Conservation (phyloP, 1,140 invertebrate genomes). For the Ceratina japonica region DNA sequence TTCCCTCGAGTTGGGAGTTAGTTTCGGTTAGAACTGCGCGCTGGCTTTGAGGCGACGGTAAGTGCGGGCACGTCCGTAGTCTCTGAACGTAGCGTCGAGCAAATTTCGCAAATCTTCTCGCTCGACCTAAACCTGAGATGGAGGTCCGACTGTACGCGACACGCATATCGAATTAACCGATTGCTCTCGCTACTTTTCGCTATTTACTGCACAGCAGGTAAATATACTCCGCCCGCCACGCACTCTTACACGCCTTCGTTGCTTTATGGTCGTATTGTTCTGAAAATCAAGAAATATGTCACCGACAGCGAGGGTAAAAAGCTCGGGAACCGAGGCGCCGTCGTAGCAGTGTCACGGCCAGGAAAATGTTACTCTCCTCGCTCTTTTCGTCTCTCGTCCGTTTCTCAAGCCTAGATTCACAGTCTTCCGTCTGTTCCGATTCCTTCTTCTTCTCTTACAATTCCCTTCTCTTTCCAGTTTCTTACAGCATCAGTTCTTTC, state of each 20-base stretch:
- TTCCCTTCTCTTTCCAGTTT: not conserved
- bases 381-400: slow-evolving; percentile 39
- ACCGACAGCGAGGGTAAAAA: slow-evolving; percentile 76
- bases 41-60: not conserved
- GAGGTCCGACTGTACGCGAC: slow-evolving; percentile 54
- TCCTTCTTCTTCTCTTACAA: not conserved
- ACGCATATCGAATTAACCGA: slow-evolving; percentile 68
- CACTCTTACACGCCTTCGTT: slow-evolving; percentile 63
- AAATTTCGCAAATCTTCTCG: slow-evolving; percentile 23
- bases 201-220: slow-evolving; percentile 55
- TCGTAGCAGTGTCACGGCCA: slow-evolving; percentile 73
- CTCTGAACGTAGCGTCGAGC: not conserved
- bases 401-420: slow-evolving; percentile 34
- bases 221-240: slow-evolving; percentile 54
- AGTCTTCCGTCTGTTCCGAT: slow-evolving; percentile 25
- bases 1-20: no score
- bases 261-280: slow-evolving; percentile 77
- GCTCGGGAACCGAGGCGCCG: slow-evolving; percentile 66
- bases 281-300: slow-evolving; percentile 79
- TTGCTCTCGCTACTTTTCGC: slow-evolving; percentile 39
- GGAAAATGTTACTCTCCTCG: slow-evolving; percentile 71
- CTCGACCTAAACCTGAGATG: slow-evolving; percentile 13
- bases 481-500: slow-evolving; percentile 6
- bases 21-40: no score
- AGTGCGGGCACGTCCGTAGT: not conserved